Evolutionary conservation across 2,888 invertebrate genomes (phyloP), one percentile per base, ranked within the genome.

Genomic region (Drosophila longiperda): DNA sequence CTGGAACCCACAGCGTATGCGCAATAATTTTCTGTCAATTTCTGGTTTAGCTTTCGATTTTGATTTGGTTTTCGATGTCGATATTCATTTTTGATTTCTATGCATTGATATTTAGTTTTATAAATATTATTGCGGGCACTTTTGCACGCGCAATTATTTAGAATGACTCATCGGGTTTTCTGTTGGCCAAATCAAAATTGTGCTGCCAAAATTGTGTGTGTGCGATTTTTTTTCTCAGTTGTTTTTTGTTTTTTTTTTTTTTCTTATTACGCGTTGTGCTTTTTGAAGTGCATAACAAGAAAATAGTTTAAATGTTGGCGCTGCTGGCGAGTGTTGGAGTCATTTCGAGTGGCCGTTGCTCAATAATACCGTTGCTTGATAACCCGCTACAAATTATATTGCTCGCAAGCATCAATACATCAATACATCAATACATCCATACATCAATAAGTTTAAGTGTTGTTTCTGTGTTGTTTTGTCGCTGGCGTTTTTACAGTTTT

Each of bases 331-430:
- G 83, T 72, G 83, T 82, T 80, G 68, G 83, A 69, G 83, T 77
- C 80, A 70, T 42, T 78, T 78, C 78, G 66, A 83, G 83, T 87
- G 90, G 88, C 80, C 84, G 87, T 85, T 90, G 90, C 85, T 75
- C 90, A 89, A 85, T 81, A 89, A 78, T 78, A 78, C 90, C 90
- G 85, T 89, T 75, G 83, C 87, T 77, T 82, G 90, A 86, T 90
- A 86, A 89, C 89, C 90, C 90, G 90, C 90, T 84, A 87, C 90
- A 90, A 86, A 86, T 87, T 73, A 87, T 87, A 88, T 69, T 60
- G 55, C 71, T 58, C 17, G 36, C 57, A 55, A 64, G 66, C 69
- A 74, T 42, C 29, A 29, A 80, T 32, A 66, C 77, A 82, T 52
- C 26, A 33, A 64, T 42, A 66, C 65, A 68, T 62, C 33, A 55